Conservation (phyloP, 2,888 invertebrate genomes). For the Yponomeuta plumbellus region DNA sequence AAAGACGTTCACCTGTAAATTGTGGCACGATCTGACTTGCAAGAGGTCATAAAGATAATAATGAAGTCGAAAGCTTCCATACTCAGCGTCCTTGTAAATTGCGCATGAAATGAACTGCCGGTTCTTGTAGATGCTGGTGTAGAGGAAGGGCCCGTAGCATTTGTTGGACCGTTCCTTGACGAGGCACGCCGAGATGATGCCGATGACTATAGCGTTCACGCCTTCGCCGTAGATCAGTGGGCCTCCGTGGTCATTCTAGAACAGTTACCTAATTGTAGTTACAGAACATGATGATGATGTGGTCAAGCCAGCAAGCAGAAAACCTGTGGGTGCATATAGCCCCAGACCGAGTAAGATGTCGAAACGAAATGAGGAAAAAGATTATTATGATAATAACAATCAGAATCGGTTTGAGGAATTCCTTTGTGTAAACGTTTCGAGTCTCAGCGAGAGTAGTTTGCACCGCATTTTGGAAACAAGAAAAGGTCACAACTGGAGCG, state of each 20-base stretch:
- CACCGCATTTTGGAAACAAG: no score
- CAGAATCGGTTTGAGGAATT: no score
- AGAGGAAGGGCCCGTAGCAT: constrained; percentile 63
- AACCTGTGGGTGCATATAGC: no score
- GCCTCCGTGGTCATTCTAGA: constrained; percentile 63
- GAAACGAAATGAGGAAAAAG: background rate
- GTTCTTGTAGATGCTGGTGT: constrained; percentile 60
- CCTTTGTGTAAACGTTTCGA: no score
- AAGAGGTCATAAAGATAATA: background rate
- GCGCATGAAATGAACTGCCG: constrained; percentile 60
- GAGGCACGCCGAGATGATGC: constrained; percentile 59
- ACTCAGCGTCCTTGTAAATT: constrained; percentile 60
- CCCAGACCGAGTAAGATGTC: no score
- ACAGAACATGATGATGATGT: no score
- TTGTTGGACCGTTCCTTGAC: constrained; percentile 57
- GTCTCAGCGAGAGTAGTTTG: no score
- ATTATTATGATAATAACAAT: background rate
- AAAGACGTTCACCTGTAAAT: no score
- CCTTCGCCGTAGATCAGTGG: constrained; percentile 55
- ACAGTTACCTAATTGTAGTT: background rate
- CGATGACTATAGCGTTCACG: constrained; percentile 49
- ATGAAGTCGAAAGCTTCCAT: constrained; percentile 27
- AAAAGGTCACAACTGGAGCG: no score
- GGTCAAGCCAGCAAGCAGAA: no score
- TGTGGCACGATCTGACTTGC: no score